Evolutionary conservation across 2,113 vertebrate genomes (phyloP), one percentile per base, ranked within the genome.

Genomic region (Corydoras sp.): DNA sequence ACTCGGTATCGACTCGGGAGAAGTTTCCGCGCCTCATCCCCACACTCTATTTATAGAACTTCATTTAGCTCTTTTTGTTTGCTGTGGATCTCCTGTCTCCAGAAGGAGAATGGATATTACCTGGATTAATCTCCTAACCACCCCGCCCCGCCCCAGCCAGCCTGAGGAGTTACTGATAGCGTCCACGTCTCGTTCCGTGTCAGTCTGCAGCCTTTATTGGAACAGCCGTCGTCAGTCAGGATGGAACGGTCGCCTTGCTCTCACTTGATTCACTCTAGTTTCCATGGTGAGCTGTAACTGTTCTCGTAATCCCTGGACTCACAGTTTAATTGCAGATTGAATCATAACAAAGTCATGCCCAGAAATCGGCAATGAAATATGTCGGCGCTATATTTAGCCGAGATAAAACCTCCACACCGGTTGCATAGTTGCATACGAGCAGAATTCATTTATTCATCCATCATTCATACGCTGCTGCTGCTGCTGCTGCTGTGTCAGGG

Each of bases 11-110:
- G 14, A 56, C 13, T 56, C 35, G 35, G 35, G 35, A 24, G 49
- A 64, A 77, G 64, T 58, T 30, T 51, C 73, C 48, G 49, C 59
- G 62, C 68, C 67, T 66, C 71, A 53, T 55, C 60, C 18, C 18
- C 70, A 24, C 50, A 14, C 59, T 68, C 70, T 82, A 80, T 82
- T 80, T 82, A 74, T 82, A 82, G 78, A 76, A 71, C 24, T 77
- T 82, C 18, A 72, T 82, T 82, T 78, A 68, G 71, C 67, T 56
- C 67, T 48, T 54, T 68, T 60, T 77, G 78, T 76, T 78, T 78
- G 73, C 73, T 51, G 61, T 78, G 65, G 65, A 13, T 56, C n/a
- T 62, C 59, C 48, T 14, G 60, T 70, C 58, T 63, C 35, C 51
- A 67, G 31, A 14, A 32, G 69, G 61, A 63, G 75, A 74, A 64